A percentile compares a stretch with the other conserved stretches of the same genome.
These are phyloP conservation scores for Pollenia angustigena DNA, from an alignment of 2,888 invertebrate species.

Conservation along the genomic window DNA sequence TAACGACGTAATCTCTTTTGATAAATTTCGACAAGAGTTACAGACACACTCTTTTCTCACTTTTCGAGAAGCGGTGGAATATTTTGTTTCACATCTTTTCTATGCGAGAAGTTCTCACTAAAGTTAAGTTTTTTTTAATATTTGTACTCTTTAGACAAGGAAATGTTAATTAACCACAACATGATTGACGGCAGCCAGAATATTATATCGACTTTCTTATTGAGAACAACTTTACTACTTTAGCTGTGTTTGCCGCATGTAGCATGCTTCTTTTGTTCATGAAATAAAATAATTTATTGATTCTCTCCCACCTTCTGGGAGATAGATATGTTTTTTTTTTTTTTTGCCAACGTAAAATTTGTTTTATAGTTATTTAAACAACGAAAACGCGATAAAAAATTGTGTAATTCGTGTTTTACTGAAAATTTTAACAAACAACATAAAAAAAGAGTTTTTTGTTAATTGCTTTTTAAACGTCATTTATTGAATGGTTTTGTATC, in stretches of 20 bases:
- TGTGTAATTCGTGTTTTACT: slow-evolving; percentile 58
- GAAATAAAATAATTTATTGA: slow-evolving; percentile 49
- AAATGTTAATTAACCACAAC: too few species aligned
- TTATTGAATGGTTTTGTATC: slow-evolving; percentile 35
- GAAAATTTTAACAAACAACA: not conserved
- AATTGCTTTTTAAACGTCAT: slow-evolving; percentile 62
- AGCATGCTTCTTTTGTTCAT: slow-evolving; percentile 19
- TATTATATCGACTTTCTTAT: too few species aligned
- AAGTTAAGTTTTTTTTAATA: too few species aligned
- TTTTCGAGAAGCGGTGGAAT: too few species aligned
- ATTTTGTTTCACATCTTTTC: too few species aligned
- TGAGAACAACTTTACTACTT: too few species aligned
- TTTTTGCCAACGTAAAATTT: not conserved
- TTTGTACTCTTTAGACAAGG: too few species aligned
- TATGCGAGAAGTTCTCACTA: too few species aligned
- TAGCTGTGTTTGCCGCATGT: not conserved
- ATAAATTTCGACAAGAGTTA: too few species aligned
- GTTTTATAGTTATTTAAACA: slow-evolving; percentile 52
- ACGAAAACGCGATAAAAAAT: slow-evolving; percentile 43
- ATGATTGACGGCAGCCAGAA: too few species aligned
- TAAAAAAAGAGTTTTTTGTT: slow-evolving; percentile 18
- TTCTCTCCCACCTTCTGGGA: slow-evolving; percentile 42
- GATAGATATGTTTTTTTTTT: not conserved
- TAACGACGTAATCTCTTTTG: too few species aligned
- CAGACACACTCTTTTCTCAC: too few species aligned